Evolutionary conservation across 2,888 invertebrate genomes (phyloP).

Genomic region (Entomobrya proxima): DNA sequence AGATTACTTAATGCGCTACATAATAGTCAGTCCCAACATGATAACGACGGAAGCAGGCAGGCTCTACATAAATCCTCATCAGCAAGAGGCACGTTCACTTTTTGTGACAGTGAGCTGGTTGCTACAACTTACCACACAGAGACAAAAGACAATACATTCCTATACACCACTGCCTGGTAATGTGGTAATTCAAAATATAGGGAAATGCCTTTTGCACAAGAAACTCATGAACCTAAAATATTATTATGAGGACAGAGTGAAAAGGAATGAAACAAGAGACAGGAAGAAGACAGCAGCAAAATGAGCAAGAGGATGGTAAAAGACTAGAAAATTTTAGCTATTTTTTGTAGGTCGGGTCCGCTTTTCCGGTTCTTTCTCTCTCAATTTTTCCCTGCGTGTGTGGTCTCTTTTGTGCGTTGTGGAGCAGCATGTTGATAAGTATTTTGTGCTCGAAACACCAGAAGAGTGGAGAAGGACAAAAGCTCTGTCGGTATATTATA

Average conservation of each 20-base stretch:
- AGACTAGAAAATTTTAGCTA: background rate
- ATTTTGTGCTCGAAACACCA: too few relatives aligned
- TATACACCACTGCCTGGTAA: too few relatives aligned
- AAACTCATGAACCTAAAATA: too few relatives aligned
- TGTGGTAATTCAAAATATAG: too few relatives aligned
- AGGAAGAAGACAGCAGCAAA: background rate
- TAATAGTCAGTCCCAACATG: background rate
- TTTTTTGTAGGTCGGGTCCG: conserved; percentile 45
- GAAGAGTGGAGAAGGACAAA: too few relatives aligned
- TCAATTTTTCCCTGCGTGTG: background rate
- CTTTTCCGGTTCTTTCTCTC: conserved; percentile 34
- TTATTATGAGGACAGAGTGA: background rate
- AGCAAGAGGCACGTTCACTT: conserved; percentile 33
- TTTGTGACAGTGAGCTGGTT: conserved; percentile 49
- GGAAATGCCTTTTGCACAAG: too few relatives aligned
- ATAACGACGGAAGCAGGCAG: background rate
- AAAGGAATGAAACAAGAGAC: background rate
- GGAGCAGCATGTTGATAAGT: too few relatives aligned
- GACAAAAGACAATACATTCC: conserved; percentile 55
- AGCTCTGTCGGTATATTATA: too few relatives aligned
- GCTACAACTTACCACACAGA: too few relatives aligned
- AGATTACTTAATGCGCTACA: background rate
- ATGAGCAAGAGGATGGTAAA: background rate
- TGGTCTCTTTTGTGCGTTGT: background rate
- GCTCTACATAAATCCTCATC: conserved; percentile 56